These are phyloP conservation scores for Seriola quinqueradiata DNA, from an alignment of 2,113 vertebrate genomes.

Conservation along the genomic window DNA sequence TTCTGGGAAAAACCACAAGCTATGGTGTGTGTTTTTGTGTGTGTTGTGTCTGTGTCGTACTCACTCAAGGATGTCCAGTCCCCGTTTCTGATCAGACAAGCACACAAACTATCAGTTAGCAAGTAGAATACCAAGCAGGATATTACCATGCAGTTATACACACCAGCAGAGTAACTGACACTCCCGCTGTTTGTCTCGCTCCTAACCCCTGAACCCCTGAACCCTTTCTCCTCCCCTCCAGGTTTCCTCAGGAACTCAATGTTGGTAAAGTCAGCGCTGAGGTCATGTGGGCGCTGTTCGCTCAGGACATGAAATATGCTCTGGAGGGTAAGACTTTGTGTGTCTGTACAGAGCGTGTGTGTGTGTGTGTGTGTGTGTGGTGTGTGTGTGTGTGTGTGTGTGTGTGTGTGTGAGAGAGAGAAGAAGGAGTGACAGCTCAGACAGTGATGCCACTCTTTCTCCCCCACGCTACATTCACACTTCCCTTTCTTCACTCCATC, in stretches of 20 bases:
- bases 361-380: not conserved
- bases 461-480: not conserved
- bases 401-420: not conserved
- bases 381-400: slow-evolving; percentile 1
- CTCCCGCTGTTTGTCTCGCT: not conserved
- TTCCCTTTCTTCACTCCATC: slow-evolving; percentile 15
- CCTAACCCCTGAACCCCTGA: not conserved
- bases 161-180: no score
- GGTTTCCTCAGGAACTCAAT: slow-evolving; percentile 93
- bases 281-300: slow-evolving; percentile 97
- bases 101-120: no score
- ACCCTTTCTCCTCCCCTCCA: slow-evolving; percentile 44
- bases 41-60: no score
- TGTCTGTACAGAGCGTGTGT: not conserved
- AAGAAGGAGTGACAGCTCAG: not conserved
- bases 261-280: slow-evolving; percentile 97
- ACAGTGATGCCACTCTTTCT: no score
- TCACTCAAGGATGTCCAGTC: no score
- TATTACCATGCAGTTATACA: no score
- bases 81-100: no score
- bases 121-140: no score
- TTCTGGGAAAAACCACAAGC: no score
- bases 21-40: no score
- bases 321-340: slow-evolving; percentile 89
- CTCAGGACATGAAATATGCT: slow-evolving; percentile 98